Conservation (phyloP, 2,888 invertebrate species). For the Macroteleia sp. region DNA sequence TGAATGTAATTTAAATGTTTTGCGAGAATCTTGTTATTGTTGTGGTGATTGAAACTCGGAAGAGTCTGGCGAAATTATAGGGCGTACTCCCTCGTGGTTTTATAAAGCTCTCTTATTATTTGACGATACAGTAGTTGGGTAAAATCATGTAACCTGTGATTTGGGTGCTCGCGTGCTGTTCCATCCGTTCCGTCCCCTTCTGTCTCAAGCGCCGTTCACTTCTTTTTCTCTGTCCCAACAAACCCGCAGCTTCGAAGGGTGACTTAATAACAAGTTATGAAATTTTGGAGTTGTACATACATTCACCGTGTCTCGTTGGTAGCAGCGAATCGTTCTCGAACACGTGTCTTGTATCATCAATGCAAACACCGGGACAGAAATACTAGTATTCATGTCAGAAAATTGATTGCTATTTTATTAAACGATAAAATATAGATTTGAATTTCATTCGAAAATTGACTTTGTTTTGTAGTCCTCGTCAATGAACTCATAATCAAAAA, state of each 20-base stretch:
- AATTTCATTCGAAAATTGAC: no score
- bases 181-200: conserved; percentile 36
- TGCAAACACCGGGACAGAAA: conserved; percentile 67
- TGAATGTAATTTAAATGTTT: no score
- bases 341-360: conserved; percentile 68
- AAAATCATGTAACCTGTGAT: conserved; percentile 72
- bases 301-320: conserved; percentile 45
- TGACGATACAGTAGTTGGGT: conserved; percentile 62
- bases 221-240: conserved; percentile 46
- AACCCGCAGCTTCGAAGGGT: conserved; percentile 68
- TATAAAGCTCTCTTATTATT: conserved; percentile 67
- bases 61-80: conserved; percentile 57
- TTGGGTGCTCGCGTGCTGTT: conserved; percentile 69
- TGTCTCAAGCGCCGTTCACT: conserved; percentile 22
- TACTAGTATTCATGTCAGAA: not conserved
- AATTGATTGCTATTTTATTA: conserved; percentile 8
- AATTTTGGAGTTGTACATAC: conserved; percentile 70
- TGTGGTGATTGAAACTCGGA: conserved; percentile 46
- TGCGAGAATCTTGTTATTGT: conserved; percentile 49
- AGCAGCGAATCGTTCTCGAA: conserved; percentile 25
- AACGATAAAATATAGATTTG: not conserved
- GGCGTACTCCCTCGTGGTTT: conserved; percentile 52
- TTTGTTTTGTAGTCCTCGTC: no score
- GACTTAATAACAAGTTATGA: conserved; percentile 81
- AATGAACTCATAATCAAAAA: no score